These are phyloP conservation scores for Cantharis nigra DNA, from an alignment of 2,888 invertebrate species.

Conservation along the genomic window DNA sequence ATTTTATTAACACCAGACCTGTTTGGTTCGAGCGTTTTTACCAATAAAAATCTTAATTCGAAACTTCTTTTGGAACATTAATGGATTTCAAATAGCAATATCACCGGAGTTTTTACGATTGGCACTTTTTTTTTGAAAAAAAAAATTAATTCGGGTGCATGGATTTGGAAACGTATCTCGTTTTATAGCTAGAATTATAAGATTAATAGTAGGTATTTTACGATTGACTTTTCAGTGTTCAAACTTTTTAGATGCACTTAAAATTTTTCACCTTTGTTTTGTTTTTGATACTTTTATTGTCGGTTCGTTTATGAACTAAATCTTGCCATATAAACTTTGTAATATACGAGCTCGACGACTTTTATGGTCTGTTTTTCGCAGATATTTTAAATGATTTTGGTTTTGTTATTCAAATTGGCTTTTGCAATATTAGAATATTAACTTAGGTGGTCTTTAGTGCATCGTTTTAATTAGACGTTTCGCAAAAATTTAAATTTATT, in stretches of 20 bases:
- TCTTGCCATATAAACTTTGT: slow-evolving; percentile 55
- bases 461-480: not conserved
- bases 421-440: slow-evolving; percentile 10
- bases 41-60: not conserved
- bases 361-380: slow-evolving; percentile 43
- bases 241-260: slow-evolving; percentile 51
- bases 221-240: slow-evolving; percentile 50
- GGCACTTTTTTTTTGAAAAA: not conserved
- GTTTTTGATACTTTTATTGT: slow-evolving; percentile 52
- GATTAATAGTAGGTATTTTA: slow-evolving; percentile 44
- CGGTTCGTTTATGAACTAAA: slow-evolving; percentile 52
- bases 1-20: not conserved
- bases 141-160: not conserved
- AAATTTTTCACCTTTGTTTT: slow-evolving; percentile 55
- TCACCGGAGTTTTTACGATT: not conserved
- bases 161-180: slow-evolving; percentile 35
- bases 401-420: slow-evolving; percentile 4
- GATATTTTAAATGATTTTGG: slow-evolving; percentile 16
- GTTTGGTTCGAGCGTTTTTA: not conserved
- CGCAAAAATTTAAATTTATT: not conserved
- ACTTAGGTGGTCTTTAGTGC: slow-evolving; percentile 7
- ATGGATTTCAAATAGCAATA: not conserved
- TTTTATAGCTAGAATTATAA: slow-evolving; percentile 51
- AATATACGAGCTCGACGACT: slow-evolving; percentile 55
- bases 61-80: not conserved